Conservation (phyloP, 2,888 invertebrate genomes). For the Torymus tubicola region DNA sequence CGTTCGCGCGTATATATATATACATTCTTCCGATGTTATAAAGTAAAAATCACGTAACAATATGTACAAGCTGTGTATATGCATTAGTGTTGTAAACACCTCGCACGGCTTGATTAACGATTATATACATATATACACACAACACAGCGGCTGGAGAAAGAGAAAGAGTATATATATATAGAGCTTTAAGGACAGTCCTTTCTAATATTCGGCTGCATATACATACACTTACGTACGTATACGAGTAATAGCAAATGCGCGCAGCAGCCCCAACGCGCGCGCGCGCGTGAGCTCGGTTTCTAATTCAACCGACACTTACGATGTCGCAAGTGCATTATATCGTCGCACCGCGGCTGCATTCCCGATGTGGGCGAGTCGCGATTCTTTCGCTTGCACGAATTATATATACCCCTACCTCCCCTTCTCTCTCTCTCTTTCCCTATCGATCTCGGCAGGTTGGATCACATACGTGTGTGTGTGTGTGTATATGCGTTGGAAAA, state of each 20-base stretch:
- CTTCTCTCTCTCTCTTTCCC: too few relatives aligned
- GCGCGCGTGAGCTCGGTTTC: conserved; percentile 14
- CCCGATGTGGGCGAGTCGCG: conserved; percentile 37
- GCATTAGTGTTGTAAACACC: too few relatives aligned
- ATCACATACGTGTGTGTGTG: too few relatives aligned
- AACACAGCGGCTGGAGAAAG: neutral
- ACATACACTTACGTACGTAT: too few relatives aligned
- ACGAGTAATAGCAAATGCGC: too few relatives aligned
- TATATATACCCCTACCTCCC: too few relatives aligned
- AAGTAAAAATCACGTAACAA: neutral
- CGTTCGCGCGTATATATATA: neutral
- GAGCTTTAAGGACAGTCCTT: conserved; percentile 29
- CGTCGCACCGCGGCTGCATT: conserved; percentile 23
- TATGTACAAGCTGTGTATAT: too few relatives aligned
- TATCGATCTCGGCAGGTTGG: too few relatives aligned
- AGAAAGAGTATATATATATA: too few relatives aligned
- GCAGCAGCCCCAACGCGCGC: too few relatives aligned
- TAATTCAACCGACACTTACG: conserved; percentile 37
- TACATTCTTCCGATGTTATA: conserved; percentile 1
- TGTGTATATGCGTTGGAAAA: neutral
- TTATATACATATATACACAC: neutral
- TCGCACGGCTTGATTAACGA: conserved; percentile 29
- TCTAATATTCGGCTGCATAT: conserved; percentile 19
- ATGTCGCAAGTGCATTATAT: conserved; percentile 44
- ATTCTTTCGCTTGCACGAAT: conserved; percentile 14